A percentile compares a stretch with the other conserved stretches of the same genome.
These are phyloP conservation scores for Saimiri boliviensis DNA, from an alignment of 2,113 vertebrate genomes.

Conservation along the genomic window DNA sequence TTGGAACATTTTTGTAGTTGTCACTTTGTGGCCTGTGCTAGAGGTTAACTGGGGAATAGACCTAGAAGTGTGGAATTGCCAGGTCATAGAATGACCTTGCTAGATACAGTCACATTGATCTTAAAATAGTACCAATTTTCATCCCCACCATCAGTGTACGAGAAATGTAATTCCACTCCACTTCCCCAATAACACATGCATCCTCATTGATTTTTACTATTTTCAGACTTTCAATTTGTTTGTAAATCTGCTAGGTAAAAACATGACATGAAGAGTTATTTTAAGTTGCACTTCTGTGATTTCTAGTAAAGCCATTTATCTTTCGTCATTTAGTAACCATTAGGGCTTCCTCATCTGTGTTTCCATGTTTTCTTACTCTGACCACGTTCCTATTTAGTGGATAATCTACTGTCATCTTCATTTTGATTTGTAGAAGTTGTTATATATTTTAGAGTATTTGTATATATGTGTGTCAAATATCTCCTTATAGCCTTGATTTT, in stretches of 20 bases:
- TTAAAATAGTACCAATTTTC: neutral
- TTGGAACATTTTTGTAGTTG: slow-evolving; percentile 8
- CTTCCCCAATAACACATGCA: neutral
- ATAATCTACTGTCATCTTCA: neutral
- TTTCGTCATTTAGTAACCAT: neutral
- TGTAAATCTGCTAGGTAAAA: neutral
- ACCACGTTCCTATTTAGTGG: neutral
- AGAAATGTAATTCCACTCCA: neutral
- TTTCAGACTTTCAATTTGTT: neutral
- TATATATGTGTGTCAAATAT: neutral
- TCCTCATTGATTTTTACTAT: neutral
- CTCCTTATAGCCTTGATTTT: neutral
- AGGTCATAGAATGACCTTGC: neutral
- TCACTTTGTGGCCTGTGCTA: neutral
- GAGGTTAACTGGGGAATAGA: neutral
- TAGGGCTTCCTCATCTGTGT: neutral
- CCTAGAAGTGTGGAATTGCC: neutral
- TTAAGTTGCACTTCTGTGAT: neutral
- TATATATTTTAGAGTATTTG: slow-evolving; percentile 6
- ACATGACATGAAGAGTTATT: neutral
- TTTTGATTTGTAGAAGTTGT: neutral
- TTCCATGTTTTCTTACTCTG: neutral
- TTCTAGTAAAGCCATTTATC: neutral
- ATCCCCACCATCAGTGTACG: neutral
- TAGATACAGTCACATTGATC: neutral